Percentiles rank a stretch among this genome's conserved stretches.
These are phyloP conservation scores for Eulemur rufifrons DNA, from an alignment of 2,113 vertebrate species.

Conservation along the genomic window DNA sequence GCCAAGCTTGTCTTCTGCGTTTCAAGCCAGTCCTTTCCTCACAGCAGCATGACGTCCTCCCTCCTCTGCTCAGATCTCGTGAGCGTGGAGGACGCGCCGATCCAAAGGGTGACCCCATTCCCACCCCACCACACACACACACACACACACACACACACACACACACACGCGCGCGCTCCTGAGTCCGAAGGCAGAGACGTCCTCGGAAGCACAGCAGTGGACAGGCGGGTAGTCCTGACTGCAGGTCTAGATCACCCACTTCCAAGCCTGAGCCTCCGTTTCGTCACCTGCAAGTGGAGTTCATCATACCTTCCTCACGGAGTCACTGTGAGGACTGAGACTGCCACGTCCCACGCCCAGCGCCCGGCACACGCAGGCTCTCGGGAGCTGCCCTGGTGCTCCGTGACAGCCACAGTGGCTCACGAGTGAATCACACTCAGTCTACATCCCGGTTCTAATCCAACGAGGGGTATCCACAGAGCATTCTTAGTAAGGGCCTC, in stretches of 20 bases:
- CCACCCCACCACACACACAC: neutral
- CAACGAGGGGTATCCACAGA: neutral
- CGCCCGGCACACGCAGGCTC: neutral
- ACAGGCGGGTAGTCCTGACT: neutral
- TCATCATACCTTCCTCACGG: accelerated
- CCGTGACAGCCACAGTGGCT: neutral
- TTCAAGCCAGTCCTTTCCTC: neutral
- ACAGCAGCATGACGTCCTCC: too few species aligned
- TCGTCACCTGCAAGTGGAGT: neutral
- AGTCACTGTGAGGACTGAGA: neutral
- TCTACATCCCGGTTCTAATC: neutral
- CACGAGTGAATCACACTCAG: neutral
- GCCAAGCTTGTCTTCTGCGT: neutral
- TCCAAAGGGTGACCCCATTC: neutral
- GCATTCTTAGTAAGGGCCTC: neutral
- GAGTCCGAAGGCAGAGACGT: neutral
- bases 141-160: accelerated
- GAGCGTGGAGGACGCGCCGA: neutral
- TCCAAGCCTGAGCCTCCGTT: neutral
- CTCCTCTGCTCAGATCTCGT: neutral
- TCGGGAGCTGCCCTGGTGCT: neutral
- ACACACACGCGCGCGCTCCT: neutral
- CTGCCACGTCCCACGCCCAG: neutral
- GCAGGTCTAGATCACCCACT: neutral
- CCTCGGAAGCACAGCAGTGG: neutral